Base-by-base conservation (phyloP, 2,797 vertebrate genomes). In the Esox lucius region DNA sequence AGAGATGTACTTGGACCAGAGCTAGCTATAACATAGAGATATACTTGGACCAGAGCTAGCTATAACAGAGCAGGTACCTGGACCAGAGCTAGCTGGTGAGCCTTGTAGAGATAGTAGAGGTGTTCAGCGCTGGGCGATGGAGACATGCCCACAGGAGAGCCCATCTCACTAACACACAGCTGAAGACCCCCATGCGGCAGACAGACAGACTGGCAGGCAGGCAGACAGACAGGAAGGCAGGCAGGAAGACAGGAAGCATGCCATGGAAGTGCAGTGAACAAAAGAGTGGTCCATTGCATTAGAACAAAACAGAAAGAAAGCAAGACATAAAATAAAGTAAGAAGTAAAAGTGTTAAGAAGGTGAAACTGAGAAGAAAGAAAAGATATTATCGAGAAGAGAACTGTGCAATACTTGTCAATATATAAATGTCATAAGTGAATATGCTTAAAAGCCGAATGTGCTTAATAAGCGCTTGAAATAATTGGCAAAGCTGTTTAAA, bases 101-200 rank as follows among this genome's bases (percentile, higher is more conserved):
- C 83, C 81, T 91, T 91, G 86, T 91, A 92, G 61, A 92, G 85
- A 61, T 89, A 76, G 78, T 83, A 91, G 65, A 93, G 89, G 65
- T 87, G 90, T 53, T 94, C 87, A 67, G 91, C 76, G 75, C 90
- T 91, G 61, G 90, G 91, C 72, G 83, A 90, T 0, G 86, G 90
- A 22, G 74, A 82, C 72, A 74, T 49, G 68, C 42, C 42, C 42
- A 76, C 17, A 39, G 35, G 68, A 5, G 76, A 46, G 68, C 72
- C 84, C 49, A 7, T 56, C 62, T 80, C 75, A 70, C 85, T 85
- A 86, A 91, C 46, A 71, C 85, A 79, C 85, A 89, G 79, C 86
- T 85, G 85, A 31, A 70, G 65, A 83, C 61, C 78, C 68, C 65
- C 74, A 68, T 67, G 76, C 22, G 13, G 64, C 8, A 31, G 64